These are phyloP conservation scores for Steinernema hermaphroditum DNA, from an alignment of 2,888 invertebrate genomes.

Conservation along the genomic window DNA sequence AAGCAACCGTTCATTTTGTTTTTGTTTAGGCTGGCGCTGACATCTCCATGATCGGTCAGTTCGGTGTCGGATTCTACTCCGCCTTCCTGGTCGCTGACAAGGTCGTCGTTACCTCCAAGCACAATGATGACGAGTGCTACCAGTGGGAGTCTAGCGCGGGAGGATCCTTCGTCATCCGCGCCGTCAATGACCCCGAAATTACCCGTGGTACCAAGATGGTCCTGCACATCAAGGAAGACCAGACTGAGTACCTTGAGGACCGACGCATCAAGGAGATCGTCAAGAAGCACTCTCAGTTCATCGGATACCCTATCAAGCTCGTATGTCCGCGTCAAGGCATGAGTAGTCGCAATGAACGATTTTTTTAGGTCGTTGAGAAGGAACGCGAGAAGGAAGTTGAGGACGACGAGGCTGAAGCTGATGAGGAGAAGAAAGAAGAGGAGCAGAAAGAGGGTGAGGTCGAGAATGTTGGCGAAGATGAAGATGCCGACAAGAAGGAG, in stretches of 20 bases:
- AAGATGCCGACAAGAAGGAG: slow-evolving; percentile 70
- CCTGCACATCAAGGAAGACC: slow-evolving; percentile 91
- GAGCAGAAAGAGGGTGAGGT: slow-evolving; percentile 66
- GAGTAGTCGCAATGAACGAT: background rate
- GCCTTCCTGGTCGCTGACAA: slow-evolving; percentile 90
- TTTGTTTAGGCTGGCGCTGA: slow-evolving; percentile 91
- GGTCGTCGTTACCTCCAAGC: slow-evolving; percentile 83
- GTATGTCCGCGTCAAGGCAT: slow-evolving; percentile 20
- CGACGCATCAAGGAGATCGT: slow-evolving; percentile 92
- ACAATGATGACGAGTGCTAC: slow-evolving; percentile 98
- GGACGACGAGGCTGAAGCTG: slow-evolving; percentile 71
- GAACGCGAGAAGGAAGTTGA: slow-evolving; percentile 87
- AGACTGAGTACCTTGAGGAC: slow-evolving; percentile 90
- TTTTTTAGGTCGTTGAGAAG: slow-evolving; percentile 78
- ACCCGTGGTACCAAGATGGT: slow-evolving; percentile 89
- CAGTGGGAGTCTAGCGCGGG: slow-evolving; percentile 97
- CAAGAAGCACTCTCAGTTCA: slow-evolving; percentile 98
- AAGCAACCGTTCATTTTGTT: no score
- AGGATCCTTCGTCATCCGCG: slow-evolving; percentile 87
- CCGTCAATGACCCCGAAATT: slow-evolving; percentile 62
- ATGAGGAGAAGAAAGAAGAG: slow-evolving; percentile 68
- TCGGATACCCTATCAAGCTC: slow-evolving; percentile 95
- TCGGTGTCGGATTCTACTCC: no score
- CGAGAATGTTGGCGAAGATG: slow-evolving; percentile 71
- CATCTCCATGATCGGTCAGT: slow-evolving; percentile 99